Conservation (phyloP, 2,797 vertebrate species). For the Anolis apletophallus region DNA sequence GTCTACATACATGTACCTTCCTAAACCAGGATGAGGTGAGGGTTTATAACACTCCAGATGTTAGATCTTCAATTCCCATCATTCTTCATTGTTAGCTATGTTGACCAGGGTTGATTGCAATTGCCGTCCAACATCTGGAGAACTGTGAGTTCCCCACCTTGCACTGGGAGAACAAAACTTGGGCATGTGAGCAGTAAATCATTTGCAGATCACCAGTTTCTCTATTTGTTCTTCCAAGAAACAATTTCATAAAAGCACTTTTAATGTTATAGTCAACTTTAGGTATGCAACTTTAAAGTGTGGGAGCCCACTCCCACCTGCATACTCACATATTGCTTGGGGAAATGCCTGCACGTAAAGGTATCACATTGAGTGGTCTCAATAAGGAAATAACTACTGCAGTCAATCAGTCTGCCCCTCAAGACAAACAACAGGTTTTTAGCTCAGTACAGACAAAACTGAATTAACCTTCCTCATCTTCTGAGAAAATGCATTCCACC, state of each 20-base stretch:
- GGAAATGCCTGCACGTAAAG: neutral
- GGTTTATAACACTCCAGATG: neutral
- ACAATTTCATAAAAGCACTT: neutral
- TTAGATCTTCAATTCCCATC: neutral
- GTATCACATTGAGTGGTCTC: neutral
- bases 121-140: neutral
- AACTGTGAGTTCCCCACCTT: neutral
- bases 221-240: neutral
- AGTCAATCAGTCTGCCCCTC: neutral
- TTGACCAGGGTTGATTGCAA: neutral
- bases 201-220: neutral
- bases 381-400: neutral
- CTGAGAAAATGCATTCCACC: neutral
- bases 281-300: neutral
- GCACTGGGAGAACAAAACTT: too few species aligned
- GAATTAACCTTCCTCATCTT: neutral
- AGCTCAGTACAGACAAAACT: neutral
- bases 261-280: neutral
- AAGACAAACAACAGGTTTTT: neutral
- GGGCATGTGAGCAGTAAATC: neutral
- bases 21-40: neutral
- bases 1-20: neutral
- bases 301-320: neutral
- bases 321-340: neutral
- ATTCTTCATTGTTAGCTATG: neutral